These are phyloP conservation scores for Apostichopus leukothele DNA, from an alignment of 53 echinoderm and acorn worm species.

Conservation along the genomic window DNA sequence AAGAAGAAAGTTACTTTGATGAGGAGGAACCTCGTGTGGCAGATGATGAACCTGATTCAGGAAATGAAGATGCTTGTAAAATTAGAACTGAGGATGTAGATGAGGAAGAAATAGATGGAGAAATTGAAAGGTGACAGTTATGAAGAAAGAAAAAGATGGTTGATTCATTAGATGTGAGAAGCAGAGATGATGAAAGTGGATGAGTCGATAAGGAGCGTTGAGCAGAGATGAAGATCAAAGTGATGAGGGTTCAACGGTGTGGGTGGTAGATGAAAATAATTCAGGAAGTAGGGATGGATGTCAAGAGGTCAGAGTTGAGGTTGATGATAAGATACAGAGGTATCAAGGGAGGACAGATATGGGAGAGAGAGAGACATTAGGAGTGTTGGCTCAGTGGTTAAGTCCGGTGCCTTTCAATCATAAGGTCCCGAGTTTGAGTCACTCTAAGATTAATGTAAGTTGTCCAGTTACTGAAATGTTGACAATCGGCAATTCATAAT, in stretches of 20 bases:
- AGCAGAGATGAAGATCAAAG: conserved; percentile 46
- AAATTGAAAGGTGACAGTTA: conserved; percentile 10
- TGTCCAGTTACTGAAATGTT: no score
- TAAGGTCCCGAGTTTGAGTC: no score
- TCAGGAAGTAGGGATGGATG: background rate
- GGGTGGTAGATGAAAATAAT: background rate
- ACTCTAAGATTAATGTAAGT: no score
- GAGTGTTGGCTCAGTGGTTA: no score
- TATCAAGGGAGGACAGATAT: background rate
- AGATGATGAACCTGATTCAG: background rate
- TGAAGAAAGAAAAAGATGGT: background rate
- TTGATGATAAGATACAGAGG: background rate
- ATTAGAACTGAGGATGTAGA: background rate
- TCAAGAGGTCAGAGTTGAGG: background rate
- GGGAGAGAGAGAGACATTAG: no score
- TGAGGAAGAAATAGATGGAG: background rate
- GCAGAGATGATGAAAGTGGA: no score
- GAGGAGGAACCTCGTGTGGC: conserved; percentile 52
- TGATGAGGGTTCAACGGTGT: no score
- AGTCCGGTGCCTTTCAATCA: no score
- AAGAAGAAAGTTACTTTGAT: conserved; percentile 93
- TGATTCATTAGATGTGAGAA: background rate
- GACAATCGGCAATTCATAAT: no score
- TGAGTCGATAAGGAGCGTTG: no score
- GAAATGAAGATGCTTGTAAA: background rate